Evolutionary conservation across 2,113 vertebrate species (phyloP), one percentile per base, ranked within the genome.

Genomic region (Astur gentilis): DNA sequence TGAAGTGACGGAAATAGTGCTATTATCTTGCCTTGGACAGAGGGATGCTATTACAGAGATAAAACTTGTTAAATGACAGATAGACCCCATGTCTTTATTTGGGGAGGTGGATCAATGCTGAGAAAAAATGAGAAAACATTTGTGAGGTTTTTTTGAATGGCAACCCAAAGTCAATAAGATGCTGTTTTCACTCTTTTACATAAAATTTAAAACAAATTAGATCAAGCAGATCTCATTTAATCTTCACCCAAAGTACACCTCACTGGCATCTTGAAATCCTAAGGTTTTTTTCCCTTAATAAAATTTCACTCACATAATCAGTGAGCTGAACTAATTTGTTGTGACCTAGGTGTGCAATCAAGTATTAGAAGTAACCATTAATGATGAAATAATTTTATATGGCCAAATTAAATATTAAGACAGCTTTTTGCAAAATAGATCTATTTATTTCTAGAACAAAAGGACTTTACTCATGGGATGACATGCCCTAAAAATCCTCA

Each of bases 1-100:
- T 58, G 78, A 76, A 84, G 78, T 42, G 73, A 55, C 4, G 19
- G 87, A 96, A 95, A 69, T 42, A 72, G 49, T 4, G 2, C 54
- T 93, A 57, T 95, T 94, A 93, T 95, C 89, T 95, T 83, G 70
- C 84, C 40, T 83, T 73, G 27, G 57, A 90, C 32, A 79, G 58
- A 62, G 70, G 31, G 94, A 65, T 83, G 78, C 70, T 94, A 50
- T 89, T 85, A 82, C 44, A 83, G 19, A 87, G 89, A 93, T 87
- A 89, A 85, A 97, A 42, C 34, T 52, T 66, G 45, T 47, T 85
- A 85, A 90, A 93, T 73, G 85, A 72, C 77, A 84, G 83, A 66
- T 57, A 70, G 27, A 72, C 5, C 3, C 7, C 25, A 11, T 22
- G 16, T 34, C 78, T 90, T 94, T 66, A 83, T 42, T 50, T 62